Percentiles rank a stretch among this genome's conserved stretches.
Conservation (phyloP, 2,113 vertebrate genomes). For the Alaudala cheleensis region DNA sequence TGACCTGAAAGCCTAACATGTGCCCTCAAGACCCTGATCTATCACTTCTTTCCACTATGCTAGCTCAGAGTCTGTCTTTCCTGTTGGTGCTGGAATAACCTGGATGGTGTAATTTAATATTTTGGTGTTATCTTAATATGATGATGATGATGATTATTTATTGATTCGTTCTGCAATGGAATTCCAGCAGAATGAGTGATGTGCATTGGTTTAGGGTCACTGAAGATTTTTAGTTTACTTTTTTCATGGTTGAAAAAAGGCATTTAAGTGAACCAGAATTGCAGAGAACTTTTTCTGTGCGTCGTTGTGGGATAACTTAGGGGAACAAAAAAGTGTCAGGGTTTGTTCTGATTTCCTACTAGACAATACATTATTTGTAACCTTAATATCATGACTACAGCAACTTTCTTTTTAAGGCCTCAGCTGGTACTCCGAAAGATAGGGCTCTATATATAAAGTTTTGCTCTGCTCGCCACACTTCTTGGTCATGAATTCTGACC, state of each 20-base stretch:
- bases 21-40: neutral
- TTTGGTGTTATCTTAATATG: neutral
- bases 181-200: neutral
- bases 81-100: neutral
- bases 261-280: neutral
- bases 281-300: neutral
- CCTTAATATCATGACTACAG: neutral
- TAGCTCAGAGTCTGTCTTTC: neutral
- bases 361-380: neutral
- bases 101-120: neutral
- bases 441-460: neutral
- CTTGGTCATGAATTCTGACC: neutral
- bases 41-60: accelerated
- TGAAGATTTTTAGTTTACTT: neutral
- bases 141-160: no score
- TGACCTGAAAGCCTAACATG: neutral
- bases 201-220: neutral
- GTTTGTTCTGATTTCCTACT: neutral
- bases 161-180: neutral
- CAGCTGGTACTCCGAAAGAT: neutral
- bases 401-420: neutral
- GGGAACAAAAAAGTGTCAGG: neutral
- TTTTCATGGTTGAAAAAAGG: neutral
- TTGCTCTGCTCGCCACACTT: neutral
- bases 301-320: neutral